phyloP scores from a whole-genome alignment of 2,797 vertebrate species.

The Hozukius guyotensis region DNA sequence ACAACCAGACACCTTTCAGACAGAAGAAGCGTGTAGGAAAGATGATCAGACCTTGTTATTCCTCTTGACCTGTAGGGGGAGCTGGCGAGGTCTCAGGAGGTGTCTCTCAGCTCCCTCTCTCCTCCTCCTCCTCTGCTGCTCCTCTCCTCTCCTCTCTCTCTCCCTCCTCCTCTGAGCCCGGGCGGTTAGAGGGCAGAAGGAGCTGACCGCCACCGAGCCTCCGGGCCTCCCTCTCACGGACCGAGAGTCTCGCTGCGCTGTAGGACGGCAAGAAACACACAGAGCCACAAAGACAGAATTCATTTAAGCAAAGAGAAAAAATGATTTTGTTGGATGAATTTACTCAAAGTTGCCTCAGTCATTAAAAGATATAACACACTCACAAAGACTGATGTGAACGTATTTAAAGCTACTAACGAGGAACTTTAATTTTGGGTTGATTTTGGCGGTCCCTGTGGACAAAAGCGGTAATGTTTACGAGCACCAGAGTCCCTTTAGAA shows the following conservation, averaged over 20 bases:
- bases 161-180: slow-evolving; percentile 43
- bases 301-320: background rate
- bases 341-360: background rate
- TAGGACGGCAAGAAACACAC: background rate
- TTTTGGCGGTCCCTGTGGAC: background rate
- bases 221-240: slow-evolving; percentile 16
- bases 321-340: background rate
- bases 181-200: slow-evolving; percentile 23
- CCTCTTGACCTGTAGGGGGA: slow-evolving; percentile 55
- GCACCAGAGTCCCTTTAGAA: no score
- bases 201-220: background rate
- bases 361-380: background rate
- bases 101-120: slow-evolving; percentile 17
- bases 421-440: background rate
- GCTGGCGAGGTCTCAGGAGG: slow-evolving; percentile 55
- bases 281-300: background rate
- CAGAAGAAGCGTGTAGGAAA: background rate
- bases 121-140: slow-evolving; percentile 24
- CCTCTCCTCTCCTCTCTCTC: slow-evolving; percentile 28
- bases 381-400: background rate
- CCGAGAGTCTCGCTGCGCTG: slow-evolving; percentile 27
- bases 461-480: no score
- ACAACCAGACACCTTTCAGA: background rate
- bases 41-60: slow-evolving; percentile 42
- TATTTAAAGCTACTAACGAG: background rate